Evolutionary conservation across 1,140 invertebrate species (phyloP).

Genomic region (Helicoverpa zea): DNA sequence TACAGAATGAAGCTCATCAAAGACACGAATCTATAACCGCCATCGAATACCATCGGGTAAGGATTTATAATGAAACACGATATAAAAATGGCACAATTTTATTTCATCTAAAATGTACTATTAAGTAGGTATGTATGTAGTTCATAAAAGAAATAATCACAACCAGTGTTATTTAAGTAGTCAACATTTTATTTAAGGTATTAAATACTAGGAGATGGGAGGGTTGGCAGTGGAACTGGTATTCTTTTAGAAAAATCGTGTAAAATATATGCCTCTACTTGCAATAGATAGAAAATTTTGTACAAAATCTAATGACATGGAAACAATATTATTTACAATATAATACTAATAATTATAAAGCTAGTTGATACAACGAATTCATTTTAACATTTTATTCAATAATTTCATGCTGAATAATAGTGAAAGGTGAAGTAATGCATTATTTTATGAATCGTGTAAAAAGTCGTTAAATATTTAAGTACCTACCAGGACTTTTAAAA

Average conservation of each 20-base stretch:
- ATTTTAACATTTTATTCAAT: conserved; percentile 49
- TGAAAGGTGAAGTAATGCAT: conserved; percentile 5
- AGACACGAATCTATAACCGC: no score
- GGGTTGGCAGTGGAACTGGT: conserved; percentile 53
- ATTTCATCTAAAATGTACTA: conserved; percentile 58
- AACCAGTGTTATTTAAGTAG: conserved; percentile 73
- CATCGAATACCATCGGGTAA: no score
- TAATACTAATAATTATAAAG: conserved; percentile 49
- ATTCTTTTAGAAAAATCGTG: conserved; percentile 42
- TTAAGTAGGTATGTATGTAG: conserved; percentile 52
- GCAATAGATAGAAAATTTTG: conserved; percentile 56
- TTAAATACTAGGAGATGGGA: conserved; percentile 45
- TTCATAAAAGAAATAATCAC: conserved; percentile 70
- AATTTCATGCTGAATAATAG: conserved; percentile 13
- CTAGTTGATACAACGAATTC: conserved; percentile 48
- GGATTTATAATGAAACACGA: conserved; percentile 10
- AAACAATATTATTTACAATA: conserved; percentile 69
- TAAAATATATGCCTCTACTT: conserved; percentile 49
- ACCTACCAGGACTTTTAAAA: conserved; percentile 42
- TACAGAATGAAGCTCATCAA: no score
- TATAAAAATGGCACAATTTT: conserved; percentile 75
- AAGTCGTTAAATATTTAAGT: conserved; percentile 52
- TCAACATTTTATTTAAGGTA: conserved; percentile 47
- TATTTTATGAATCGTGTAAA: conserved; percentile 22
- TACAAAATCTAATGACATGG: conserved; percentile 71